phyloP scores from a whole-genome alignment of 2,888 invertebrate genomes.

The Epinotia demarniana region DNA sequence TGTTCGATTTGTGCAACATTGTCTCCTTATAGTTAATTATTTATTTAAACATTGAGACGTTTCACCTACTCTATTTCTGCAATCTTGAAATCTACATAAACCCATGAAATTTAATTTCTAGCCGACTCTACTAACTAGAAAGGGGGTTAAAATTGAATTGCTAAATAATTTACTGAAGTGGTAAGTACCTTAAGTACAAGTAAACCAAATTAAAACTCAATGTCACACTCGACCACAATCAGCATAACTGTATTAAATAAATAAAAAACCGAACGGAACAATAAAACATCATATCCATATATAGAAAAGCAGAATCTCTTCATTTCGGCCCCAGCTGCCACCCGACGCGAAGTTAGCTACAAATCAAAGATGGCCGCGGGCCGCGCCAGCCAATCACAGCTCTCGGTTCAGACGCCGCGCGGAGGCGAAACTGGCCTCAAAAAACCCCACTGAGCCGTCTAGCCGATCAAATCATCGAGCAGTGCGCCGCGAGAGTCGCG shows the following conservation, averaged over 20 bases:
- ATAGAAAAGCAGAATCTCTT: slow-evolving; percentile 56
- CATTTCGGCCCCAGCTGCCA: slow-evolving; percentile 58
- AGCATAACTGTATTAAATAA: slow-evolving; percentile 19
- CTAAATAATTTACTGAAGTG: neutral
- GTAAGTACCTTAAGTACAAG: too few species aligned
- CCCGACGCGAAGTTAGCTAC: slow-evolving; percentile 67
- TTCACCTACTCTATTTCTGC: too few species aligned
- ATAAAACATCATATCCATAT: slow-evolving; percentile 40
- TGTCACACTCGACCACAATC: slow-evolving; percentile 17
- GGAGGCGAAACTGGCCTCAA: slow-evolving; percentile 80
- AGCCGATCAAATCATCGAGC: slow-evolving; percentile 75
- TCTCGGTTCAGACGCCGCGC: slow-evolving; percentile 61
- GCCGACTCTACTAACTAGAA: too few species aligned
- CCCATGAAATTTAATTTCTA: too few species aligned
- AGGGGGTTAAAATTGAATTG: neutral
- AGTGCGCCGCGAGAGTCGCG: slow-evolving; percentile 77
- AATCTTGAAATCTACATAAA: too few species aligned
- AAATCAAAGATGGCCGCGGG: slow-evolving; percentile 48
- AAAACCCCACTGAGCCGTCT: slow-evolving; percentile 71
- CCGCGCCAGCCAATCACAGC: slow-evolving; percentile 65
- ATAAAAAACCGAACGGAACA: slow-evolving; percentile 15
- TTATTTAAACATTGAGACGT: too few species aligned
- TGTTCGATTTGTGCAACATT: too few species aligned
- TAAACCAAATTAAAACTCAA: neutral
- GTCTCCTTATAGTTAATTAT: too few species aligned